phyloP scores from a whole-genome alignment of 2,797 vertebrate species.

The Cetoscarus ocellatus region DNA sequence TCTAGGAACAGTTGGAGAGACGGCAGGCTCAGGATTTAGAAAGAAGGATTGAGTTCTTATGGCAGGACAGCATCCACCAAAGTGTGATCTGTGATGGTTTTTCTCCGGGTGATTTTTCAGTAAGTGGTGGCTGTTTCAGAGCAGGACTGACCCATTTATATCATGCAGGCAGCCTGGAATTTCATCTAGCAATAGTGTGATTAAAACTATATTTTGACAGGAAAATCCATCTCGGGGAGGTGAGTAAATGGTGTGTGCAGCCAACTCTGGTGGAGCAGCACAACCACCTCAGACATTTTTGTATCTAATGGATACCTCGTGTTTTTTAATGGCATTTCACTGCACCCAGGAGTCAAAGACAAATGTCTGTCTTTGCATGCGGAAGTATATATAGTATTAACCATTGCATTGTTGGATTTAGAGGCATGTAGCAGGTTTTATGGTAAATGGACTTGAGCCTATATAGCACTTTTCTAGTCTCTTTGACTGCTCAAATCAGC shows the following conservation, averaged over 20 bases:
- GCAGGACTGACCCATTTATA: neutral
- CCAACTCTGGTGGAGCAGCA: neutral
- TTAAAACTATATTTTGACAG: constrained; percentile 12
- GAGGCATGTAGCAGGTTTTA: too few species aligned
- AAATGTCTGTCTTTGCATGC: too few species aligned
- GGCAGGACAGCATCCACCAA: neutral
- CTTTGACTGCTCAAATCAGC: too few species aligned
- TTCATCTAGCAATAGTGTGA: constrained; percentile 10
- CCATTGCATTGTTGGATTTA: too few species aligned
- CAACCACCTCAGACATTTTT: too few species aligned
- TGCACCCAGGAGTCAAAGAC: too few species aligned
- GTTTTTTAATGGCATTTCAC: too few species aligned
- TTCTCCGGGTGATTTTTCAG: constrained; percentile 8
- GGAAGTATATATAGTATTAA: too few species aligned
- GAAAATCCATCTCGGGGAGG: neutral
- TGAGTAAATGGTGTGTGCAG: neutral
- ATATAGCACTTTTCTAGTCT: too few species aligned
- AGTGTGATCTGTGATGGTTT: neutral
- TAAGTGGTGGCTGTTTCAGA: neutral
- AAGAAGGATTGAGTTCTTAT: neutral
- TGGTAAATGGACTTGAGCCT: too few species aligned
- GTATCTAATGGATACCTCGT: too few species aligned
- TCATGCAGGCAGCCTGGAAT: neutral
- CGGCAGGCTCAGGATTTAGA: too few species aligned
- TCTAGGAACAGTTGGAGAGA: constrained; percentile 1